Percentiles rank a stretch among this genome's conserved stretches.
These are phyloP conservation scores for Platalea minor DNA, from an alignment of 2,797 vertebrate species.

Conservation along the genomic window DNA sequence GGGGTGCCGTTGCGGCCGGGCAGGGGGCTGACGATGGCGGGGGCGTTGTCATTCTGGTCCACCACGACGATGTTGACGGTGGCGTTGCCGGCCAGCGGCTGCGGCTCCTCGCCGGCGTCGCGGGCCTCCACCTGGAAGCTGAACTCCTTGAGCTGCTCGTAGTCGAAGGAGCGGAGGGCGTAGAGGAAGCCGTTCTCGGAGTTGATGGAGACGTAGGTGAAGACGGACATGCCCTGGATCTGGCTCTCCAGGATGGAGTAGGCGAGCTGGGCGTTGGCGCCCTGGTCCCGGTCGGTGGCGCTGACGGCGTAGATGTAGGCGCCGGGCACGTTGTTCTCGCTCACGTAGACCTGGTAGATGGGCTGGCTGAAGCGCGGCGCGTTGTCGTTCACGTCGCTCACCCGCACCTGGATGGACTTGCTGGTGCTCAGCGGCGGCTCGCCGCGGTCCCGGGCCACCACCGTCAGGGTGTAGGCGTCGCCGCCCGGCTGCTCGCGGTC, in stretches of 20 bases:
- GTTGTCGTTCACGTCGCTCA: conserved; percentile 96
- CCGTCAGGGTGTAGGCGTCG: conserved; percentile 91
- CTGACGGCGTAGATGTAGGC: conserved; percentile 96
- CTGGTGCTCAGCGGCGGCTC: conserved; percentile 86
- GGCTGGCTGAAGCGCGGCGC: conserved; percentile 90
- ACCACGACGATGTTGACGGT: conserved; percentile 91
- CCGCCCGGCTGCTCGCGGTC: conserved; percentile 85
- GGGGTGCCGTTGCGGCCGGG: conserved; percentile 89
- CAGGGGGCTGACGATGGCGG: conserved; percentile 87
- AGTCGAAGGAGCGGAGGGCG: conserved; percentile 94
- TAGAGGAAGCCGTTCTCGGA: conserved; percentile 96
- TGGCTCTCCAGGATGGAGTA: conserved; percentile 95
- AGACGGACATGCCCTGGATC: conserved; percentile 97
- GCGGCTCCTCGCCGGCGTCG: conserved; percentile 83
- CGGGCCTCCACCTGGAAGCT: conserved; percentile 90
- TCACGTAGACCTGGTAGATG: conserved; percentile 93
- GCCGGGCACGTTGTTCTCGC: conserved; percentile 96
- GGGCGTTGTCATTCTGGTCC: conserved; percentile 95
- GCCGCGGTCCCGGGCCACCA: conserved; percentile 89
- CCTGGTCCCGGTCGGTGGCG: conserved; percentile 89
- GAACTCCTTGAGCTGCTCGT: conserved; percentile 95
- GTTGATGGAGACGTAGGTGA: conserved; percentile 98
- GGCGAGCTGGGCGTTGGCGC: conserved; percentile 86
- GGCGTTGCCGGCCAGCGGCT: conserved; percentile 86
- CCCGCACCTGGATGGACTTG: conserved; percentile 91